phyloP scores from a whole-genome alignment of 2,888 invertebrate genomes.

The Platynereis dumerilii region DNA sequence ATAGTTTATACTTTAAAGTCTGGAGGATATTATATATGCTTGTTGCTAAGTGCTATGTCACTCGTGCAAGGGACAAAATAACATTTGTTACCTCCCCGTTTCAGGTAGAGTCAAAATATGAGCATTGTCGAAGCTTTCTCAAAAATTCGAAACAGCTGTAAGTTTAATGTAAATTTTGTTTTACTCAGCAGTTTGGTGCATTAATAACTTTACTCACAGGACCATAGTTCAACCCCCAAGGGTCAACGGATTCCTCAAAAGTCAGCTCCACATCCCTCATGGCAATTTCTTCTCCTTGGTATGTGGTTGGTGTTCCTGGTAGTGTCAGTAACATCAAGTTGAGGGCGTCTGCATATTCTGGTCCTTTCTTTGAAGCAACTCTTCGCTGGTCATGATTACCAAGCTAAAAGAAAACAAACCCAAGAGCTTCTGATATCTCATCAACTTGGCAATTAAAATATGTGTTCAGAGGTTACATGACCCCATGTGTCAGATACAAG shows the following conservation, averaged over 20 bases:
- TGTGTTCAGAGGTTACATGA: no score
- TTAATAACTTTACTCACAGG: constrained; percentile 21
- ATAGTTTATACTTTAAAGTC: not conserved
- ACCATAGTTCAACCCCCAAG: constrained; percentile 42
- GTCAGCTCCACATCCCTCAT: constrained; percentile 69
- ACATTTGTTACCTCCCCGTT: no score
- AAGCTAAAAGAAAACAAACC: constrained; percentile 39
- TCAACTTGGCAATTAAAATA: no score
- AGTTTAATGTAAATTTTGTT: no score
- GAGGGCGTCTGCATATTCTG: constrained; percentile 73
- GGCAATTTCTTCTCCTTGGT: constrained; percentile 88
- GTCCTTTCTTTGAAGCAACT: constrained; percentile 69
- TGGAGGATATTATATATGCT: not conserved
- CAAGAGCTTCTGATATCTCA: no score
- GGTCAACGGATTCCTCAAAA: constrained; percentile 48
- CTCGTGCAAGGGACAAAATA: not conserved
- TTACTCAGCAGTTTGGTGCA: no score
- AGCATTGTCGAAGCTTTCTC: no score
- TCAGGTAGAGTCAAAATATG: no score
- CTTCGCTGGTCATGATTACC: constrained; percentile 56
- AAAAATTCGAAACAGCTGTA: no score
- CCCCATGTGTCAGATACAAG: no score
- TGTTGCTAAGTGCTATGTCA: not conserved
- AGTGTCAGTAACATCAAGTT: constrained; percentile 83
- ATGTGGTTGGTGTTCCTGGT: constrained; percentile 85